These are phyloP conservation scores for Oryzias dopingdopingensis DNA, from an alignment of 2,797 vertebrate species.

Conservation along the genomic window DNA sequence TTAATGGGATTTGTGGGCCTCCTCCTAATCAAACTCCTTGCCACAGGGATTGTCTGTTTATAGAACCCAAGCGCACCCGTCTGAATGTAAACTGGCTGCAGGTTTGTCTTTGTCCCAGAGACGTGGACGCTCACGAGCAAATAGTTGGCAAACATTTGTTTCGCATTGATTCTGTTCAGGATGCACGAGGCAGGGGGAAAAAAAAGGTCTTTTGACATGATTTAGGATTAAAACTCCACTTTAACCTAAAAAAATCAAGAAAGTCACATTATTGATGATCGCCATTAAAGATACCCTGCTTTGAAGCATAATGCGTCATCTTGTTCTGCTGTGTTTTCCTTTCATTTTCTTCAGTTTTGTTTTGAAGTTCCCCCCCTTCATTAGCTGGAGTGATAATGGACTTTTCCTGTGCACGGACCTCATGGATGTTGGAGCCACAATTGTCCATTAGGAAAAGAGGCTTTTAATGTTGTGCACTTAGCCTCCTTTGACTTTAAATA, in stretches of 20 bases:
- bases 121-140: conserved; percentile 39
- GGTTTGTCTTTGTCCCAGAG: conserved; percentile 63
- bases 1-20: conserved; percentile 80
- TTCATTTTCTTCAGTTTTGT: conserved; percentile 48
- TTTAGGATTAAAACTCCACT: conserved; percentile 62
- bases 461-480: conserved; percentile 48
- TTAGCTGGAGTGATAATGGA: conserved; percentile 71
- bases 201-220: conserved; percentile 42
- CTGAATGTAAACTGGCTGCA: conserved; percentile 72
- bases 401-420: conserved; percentile 63
- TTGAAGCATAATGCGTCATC: conserved; percentile 54
- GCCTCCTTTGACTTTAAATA: conserved; percentile 47
- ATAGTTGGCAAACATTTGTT: conserved; percentile 75
- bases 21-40: conserved; percentile 78
- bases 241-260: conserved; percentile 60
- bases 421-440: conserved; percentile 41
- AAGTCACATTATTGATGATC: conserved; percentile 68
- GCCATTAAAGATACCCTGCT: conserved; percentile 67
- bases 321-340: conserved; percentile 58
- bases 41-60: conserved; percentile 76
- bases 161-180: conserved; percentile 64
- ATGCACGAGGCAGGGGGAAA: conserved; percentile 26
- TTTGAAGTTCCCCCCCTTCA: conserved; percentile 57
- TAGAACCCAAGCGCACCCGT: conserved; percentile 69
- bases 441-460: conserved; percentile 52